Conservation (phyloP, 2,888 invertebrate genomes). For the Trichogramma dendrolimi region DNA sequence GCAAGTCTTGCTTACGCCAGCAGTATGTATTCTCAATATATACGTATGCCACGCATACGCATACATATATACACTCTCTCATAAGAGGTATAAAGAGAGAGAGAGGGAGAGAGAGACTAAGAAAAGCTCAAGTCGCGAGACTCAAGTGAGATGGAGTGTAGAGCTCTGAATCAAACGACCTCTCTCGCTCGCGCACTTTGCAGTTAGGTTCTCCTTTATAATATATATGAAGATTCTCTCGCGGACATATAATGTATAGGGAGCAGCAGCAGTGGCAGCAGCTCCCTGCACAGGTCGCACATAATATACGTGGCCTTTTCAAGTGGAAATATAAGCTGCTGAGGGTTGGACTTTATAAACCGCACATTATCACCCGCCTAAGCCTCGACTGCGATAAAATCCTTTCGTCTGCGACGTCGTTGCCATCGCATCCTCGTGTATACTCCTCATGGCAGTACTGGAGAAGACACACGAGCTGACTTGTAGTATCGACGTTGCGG, state of each 20-base stretch:
- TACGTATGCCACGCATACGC: background rate
- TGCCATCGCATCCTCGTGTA: slow-evolving; percentile 19
- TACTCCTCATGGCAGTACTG: no score
- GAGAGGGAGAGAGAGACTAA: background rate
- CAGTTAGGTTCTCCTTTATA: background rate
- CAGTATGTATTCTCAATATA: background rate
- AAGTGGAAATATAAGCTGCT: no score
- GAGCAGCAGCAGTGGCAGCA: no score
- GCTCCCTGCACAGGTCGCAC: no score
- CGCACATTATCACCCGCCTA: slow-evolving; percentile 23
- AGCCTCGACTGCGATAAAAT: slow-evolving; percentile 42
- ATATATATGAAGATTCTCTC: slow-evolving; percentile 24
- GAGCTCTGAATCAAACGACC: slow-evolving; percentile 23
- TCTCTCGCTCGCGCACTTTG: slow-evolving; percentile 3
- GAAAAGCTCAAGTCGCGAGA: background rate
- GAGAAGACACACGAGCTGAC: background rate
- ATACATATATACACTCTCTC: slow-evolving; percentile 9
- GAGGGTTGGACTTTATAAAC: slow-evolving; percentile 17
- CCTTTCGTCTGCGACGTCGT: slow-evolving; percentile 30
- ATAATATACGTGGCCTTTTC: no score
- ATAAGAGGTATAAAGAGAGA: slow-evolving; percentile 8
- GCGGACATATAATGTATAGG: slow-evolving; percentile 8
- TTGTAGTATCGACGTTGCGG: slow-evolving; percentile 12
- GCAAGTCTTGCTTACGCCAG: slow-evolving; percentile 23
- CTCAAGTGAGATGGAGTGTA: no score